Conservation (phyloP, 64 coral and sea anemone species). For the Trachythela sp. region DNA sequence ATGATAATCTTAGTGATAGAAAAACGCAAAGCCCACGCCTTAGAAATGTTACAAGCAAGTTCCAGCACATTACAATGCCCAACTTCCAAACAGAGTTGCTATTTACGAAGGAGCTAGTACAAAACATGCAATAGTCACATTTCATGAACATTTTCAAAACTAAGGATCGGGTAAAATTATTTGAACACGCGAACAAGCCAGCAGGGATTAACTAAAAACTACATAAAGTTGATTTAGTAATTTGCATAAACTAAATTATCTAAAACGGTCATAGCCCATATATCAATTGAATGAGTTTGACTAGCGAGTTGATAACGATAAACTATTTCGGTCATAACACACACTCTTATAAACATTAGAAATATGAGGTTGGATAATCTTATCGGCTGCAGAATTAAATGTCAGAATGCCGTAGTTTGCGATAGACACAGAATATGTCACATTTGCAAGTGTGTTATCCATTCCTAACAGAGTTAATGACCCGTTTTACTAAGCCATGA, state of each 20-base stretch:
- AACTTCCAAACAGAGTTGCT: background rate
- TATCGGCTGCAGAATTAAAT: too few species aligned
- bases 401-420: too few species aligned
- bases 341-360: too few species aligned
- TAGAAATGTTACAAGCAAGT: background rate
- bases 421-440: too few species aligned
- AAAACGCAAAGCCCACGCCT: background rate
- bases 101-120: background rate
- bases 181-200: background rate
- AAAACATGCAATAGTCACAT: background rate
- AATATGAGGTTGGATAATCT: too few species aligned
- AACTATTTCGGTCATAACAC: background rate
- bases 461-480: too few species aligned
- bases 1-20: background rate
- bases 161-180: background rate
- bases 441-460: too few species aligned
- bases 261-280: background rate
- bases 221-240: background rate
- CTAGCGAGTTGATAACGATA: background rate
- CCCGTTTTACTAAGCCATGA: too few species aligned
- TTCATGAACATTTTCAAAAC: background rate
- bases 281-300: background rate
- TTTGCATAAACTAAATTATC: background rate
- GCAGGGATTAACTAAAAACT: background rate
- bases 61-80: background rate